Base-by-base conservation (phyloP, 2,113 vertebrate genomes). In the Syngnathoides biaculeatus region DNA sequence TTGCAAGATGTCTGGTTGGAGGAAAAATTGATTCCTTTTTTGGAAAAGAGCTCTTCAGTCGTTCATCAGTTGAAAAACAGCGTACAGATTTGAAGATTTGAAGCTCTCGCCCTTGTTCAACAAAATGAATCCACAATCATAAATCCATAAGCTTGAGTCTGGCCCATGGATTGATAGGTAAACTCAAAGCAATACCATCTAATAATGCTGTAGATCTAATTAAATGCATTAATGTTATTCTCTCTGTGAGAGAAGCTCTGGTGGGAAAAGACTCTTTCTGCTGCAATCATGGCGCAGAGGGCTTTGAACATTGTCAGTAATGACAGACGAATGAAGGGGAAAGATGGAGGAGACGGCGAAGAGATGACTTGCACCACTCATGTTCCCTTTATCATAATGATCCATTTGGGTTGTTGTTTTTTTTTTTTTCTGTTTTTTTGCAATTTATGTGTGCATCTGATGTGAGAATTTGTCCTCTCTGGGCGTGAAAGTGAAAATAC, bases 171-270 rank as follows among this genome's bases (percentile, higher is more conserved):
- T 70, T 74, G 69, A 72, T 74, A 74, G 61, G 59, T 69, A 74
- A 78, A 75, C 72, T 63, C 62, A 68, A 27, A 72, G 75, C 67
- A 69, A 73, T 53, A 64, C 62, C 35, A 63, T 67, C 77, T 81
- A 82, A 81, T 80, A 82, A 81, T 84, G n/a, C n/a, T n/a, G n/a
- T n/a, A 86, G 79, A 79, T 66, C 68, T 83, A 83, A 89, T 89
- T 82, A 84, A 79, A 84, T 79, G 55, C 84, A 79, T 82, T 77
- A 77, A 65, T 68, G 67, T 86, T 84, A 80, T 68, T 39, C 76
- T 56, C 69, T 85, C 58, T 38, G 74, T 24, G 67, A 75, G 67
- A 73, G 57, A 66, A 65, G 68, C 71, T 82, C 80, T 73, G 73
- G 53, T 84, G 81, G 81, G 81, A 82, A 76, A 83, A 75, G 52